Base-by-base conservation (phyloP, 2,888 invertebrate species). In the Linyphia triangularis region DNA sequence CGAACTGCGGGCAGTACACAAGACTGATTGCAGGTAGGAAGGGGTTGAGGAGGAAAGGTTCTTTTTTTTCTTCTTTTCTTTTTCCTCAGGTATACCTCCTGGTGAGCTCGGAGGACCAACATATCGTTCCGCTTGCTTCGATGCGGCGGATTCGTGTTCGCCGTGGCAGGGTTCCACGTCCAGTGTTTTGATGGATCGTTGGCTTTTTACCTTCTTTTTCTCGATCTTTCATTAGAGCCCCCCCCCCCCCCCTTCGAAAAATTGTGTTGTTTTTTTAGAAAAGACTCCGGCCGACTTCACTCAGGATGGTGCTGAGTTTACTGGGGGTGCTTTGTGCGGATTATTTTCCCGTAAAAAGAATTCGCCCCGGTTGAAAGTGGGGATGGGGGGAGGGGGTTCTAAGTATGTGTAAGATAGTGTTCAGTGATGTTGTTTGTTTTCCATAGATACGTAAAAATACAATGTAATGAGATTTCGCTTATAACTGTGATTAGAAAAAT, bases 141-240 rank as follows among this genome's bases (percentile, higher is more conserved):
- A 65, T n/a, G 78, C 51, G 69, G 37, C 57, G 57, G 59, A 67
- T 67, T 79, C 79, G 22, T 79, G 30, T 37, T 37, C 33, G n/a
- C 16, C 81, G 43, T 81, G 69, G 78, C 65, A 28, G 79, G 79
- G 67, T 43, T 63, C 63, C 77, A 40, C 63, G 63, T 79, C 79
- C 67, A 67, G 28, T 79, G 19, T 67, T 81, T 30, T 81, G 81
- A 81, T 81, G 81, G 81, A 81, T 81, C 57, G 69, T 57, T 59
- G 57, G 51, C 51, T 69, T 9, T 77, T 37, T n/a, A 10, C 26
- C 24, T 72, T 43, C 37, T 43, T n/a, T 22, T 69, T n/a, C 40
- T 69, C 19, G 24, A 24, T 30, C 57, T 28, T 73, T 73, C 57
- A 70, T 70, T 70, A 70, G 70, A 33, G 33, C 4, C 33, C 33